A percentile compares a stretch with the other conserved stretches of the same genome.
phyloP scores from a whole-genome alignment of 2,113 vertebrate species.

The Phocoena phocoena region DNA sequence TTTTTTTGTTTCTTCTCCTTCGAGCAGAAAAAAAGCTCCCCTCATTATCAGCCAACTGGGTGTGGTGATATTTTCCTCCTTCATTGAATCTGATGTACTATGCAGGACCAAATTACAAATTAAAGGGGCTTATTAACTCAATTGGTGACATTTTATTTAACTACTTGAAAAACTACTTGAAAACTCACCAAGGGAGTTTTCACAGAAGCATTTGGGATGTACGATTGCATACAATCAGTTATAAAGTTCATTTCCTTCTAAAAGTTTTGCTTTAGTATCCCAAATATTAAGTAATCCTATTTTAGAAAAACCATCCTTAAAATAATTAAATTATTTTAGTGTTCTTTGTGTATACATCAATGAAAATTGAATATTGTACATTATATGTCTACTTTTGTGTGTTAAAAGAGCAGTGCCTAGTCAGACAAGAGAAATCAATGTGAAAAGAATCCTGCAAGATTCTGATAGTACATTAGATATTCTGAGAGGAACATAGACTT shows the following conservation, averaged over 20 bases:
- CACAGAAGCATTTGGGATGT: conserved; percentile 12
- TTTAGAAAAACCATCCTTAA: conserved; percentile 57
- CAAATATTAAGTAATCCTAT: conserved; percentile 63
- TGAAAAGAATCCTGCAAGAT: conserved; percentile 51
- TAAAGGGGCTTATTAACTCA: conserved; percentile 40
- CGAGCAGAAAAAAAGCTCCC: neutral
- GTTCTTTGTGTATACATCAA: neutral
- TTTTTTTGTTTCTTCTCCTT: neutral
- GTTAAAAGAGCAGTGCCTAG: conserved; percentile 53
- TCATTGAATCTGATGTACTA: conserved; percentile 5
- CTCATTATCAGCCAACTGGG: neutral
- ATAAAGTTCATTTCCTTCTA: conserved; percentile 44
- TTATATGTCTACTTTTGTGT: conserved; percentile 56
- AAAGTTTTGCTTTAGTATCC: conserved; percentile 15
- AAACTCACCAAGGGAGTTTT: conserved; percentile 1
- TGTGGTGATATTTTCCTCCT: neutral
- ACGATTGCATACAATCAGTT: conserved; percentile 6
- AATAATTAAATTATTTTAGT: conserved; percentile 59
- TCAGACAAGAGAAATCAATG: conserved; percentile 54
- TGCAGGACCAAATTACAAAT: neutral
- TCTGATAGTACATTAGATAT: neutral
- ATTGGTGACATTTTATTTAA: neutral
- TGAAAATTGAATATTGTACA: conserved; percentile 51
- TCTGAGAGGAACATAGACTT: neutral
- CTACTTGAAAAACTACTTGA: conserved; percentile 37